A percentile compares a stretch with the other conserved stretches of the same genome.
Evolutionary conservation across 1,140 invertebrate species (phyloP).

Genomic region (Thaumetopoea pityocampa): DNA sequence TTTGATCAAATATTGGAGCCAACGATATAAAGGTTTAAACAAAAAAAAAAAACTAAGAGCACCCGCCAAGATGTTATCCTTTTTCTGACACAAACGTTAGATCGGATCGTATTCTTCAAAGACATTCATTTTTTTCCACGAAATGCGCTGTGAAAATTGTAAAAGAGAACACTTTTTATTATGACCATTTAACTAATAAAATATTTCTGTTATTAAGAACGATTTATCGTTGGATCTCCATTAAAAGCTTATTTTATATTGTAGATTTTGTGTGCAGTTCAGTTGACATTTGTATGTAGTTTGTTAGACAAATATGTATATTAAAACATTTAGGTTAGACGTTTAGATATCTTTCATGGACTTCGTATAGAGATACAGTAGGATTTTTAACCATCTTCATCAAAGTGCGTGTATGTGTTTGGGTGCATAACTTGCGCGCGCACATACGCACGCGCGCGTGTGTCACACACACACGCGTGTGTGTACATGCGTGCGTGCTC

Average conservation of each 20-base stretch:
- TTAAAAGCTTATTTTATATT: constrained; percentile 66
- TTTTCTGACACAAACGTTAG: constrained; percentile 64
- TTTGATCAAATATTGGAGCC: constrained; percentile 1
- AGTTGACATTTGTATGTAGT: constrained; percentile 36
- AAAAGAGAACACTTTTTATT: constrained; percentile 56
- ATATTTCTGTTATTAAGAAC: constrained; percentile 65
- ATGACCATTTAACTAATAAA: constrained; percentile 42
- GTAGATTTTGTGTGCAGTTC: constrained; percentile 48
- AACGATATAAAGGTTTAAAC: constrained; percentile 2
- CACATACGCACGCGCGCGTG: no score
- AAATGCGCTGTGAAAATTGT: constrained; percentile 58
- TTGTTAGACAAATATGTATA: constrained; percentile 39
- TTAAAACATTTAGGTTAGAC: no score
- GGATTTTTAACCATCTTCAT: no score
- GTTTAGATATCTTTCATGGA: no score
- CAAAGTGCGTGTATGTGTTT: no score
- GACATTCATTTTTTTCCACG: constrained; percentile 40
- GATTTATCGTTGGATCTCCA: constrained; percentile 56
- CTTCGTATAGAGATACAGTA: no score
- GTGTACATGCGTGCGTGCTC: no score
- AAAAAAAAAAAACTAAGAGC: constrained; percentile 46
- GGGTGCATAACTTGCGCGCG: no score
- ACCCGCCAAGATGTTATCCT: constrained; percentile 60
- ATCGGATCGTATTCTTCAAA: constrained; percentile 58
- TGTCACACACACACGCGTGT: no score